phyloP scores from a whole-genome alignment of 2,113 vertebrate species.

The Synodontis membranacea region DNA sequence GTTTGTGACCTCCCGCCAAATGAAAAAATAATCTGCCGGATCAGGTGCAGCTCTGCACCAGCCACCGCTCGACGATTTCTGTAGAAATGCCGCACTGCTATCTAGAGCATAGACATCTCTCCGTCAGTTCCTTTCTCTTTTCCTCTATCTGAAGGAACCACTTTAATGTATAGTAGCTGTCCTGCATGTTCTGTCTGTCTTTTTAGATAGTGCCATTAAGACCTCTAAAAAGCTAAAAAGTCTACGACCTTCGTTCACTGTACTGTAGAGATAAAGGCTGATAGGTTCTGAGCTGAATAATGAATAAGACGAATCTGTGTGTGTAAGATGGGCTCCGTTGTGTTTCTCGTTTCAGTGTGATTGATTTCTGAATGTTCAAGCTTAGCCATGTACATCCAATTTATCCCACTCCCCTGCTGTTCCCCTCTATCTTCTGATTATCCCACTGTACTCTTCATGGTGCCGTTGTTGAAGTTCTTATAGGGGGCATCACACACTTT shows the following conservation, averaged over 20 bases:
- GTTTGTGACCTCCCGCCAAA: constrained; percentile 47
- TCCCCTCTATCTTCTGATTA: constrained; percentile 1
- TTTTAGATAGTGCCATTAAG: not conserved
- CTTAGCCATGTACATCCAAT: constrained; percentile 35
- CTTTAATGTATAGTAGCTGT: not conserved
- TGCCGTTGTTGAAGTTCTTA: not conserved
- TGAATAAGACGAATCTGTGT: not conserved
- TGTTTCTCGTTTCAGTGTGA: constrained; percentile 24
- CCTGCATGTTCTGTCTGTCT: not conserved
- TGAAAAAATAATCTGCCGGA: constrained; percentile 60
- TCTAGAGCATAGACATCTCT: constrained; percentile 15
- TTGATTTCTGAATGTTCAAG: constrained; percentile 24
- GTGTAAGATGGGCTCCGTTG: not conserved
- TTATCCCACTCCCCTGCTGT: constrained; percentile 8
- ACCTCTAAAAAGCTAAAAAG: constrained; percentile 29
- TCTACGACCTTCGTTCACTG: not conserved
- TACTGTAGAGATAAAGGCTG: not conserved
- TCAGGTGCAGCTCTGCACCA: constrained; percentile 38
- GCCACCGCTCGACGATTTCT: constrained; percentile 47
- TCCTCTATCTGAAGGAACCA: not conserved
- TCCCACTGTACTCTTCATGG: constrained; percentile 23
- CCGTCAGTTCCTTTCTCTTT: not conserved
- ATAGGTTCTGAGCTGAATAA: not conserved
- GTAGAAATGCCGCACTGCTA: constrained; percentile 45
- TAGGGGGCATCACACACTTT: not conserved